Evolutionary conservation across 2,888 invertebrate species (phyloP), one percentile per base, ranked within the genome.

Genomic region (Catocala nupta): DNA sequence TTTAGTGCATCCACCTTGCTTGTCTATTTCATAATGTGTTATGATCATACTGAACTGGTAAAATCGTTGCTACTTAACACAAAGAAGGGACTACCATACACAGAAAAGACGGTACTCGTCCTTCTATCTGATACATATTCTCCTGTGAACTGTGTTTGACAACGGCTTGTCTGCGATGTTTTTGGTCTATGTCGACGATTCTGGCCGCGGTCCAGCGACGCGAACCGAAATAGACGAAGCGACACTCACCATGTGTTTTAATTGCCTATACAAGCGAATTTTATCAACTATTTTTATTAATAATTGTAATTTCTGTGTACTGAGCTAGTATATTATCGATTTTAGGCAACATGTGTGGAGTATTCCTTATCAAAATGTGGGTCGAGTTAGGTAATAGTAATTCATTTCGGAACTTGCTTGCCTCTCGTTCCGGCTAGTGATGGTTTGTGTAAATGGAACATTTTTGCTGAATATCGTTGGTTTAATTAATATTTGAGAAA

Each of bases 241-340:
- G 85, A 88, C 89, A 84, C 75, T 82, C 81, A 71, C 80, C 78
- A 78, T 81, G 77, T 75, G 77, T 79, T 83, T 88, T 87, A 82
- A 87, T 84, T 81, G 78, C 76, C 77, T 81, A 76, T 81, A 80
- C 81, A 80, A 75, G 81, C 60, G 68, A 75, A 73, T 81, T 79
- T 78, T 81, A 75, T 80, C 71, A 73, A 78, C 71, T 75, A 70
- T 71, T 80, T 81, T 85, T 75, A 62, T 67, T 65, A 70, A 71
- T 77, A 53, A 75, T 74, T 77, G 80, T 80, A 79, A 72, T 71
- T 77, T 79, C 70, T 48, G 55, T 12, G 12, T 12, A 25, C 12
- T 34, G 5, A 12, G 0, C 11, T 0, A 2, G 33, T 1, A 25
- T 49, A 33, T 13, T 33, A 33, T 13, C 9, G 36, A 9, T 39